A percentile compares a stretch with the other conserved stretches of the same genome.
phyloP scores from a whole-genome alignment of 2,888 invertebrate genomes.

The Acanthoscelides obtectus region DNA sequence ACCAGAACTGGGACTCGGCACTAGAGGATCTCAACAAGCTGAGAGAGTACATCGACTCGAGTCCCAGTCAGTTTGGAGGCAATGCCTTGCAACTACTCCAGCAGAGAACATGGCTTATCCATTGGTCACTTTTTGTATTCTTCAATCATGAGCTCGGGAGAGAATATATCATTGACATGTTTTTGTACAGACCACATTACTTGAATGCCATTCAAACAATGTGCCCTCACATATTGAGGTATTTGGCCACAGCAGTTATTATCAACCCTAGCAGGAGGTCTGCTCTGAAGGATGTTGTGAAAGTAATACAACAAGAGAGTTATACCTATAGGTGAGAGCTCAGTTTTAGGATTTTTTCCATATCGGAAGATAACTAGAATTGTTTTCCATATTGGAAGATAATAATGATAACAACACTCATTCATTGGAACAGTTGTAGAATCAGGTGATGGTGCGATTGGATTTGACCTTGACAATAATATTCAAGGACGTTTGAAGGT shows the following conservation, averaged over 20 bases:
- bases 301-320: slow-evolving; percentile 96
- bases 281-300: slow-evolving; percentile 92
- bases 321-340: slow-evolving; percentile 83
- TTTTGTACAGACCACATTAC: slow-evolving; percentile 92
- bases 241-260: slow-evolving; percentile 96
- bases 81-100: slow-evolving; percentile 84
- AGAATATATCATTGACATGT: slow-evolving; percentile 97
- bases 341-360: no score
- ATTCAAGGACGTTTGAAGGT: no score
- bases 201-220: slow-evolving; percentile 98
- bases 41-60: slow-evolving; percentile 74
- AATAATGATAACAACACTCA: no score
- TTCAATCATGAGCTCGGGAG: slow-evolving; percentile 97
- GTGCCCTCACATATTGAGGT: slow-evolving; percentile 97
- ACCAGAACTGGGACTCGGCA: slow-evolving; percentile 96
- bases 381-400: no score
- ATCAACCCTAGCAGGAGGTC: slow-evolving; percentile 86
- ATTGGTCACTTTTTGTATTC: slow-evolving; percentile 98
- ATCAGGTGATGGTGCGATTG: no score
- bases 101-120: slow-evolving; percentile 98
- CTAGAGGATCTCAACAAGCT: slow-evolving; percentile 93
- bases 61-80: slow-evolving; percentile 47
- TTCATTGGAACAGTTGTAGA: no score
- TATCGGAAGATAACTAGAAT: no score
- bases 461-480: no score